phyloP scores from a whole-genome alignment of 92 coral and sea anemone genomes.

The Umimayanthus kanabou region DNA sequence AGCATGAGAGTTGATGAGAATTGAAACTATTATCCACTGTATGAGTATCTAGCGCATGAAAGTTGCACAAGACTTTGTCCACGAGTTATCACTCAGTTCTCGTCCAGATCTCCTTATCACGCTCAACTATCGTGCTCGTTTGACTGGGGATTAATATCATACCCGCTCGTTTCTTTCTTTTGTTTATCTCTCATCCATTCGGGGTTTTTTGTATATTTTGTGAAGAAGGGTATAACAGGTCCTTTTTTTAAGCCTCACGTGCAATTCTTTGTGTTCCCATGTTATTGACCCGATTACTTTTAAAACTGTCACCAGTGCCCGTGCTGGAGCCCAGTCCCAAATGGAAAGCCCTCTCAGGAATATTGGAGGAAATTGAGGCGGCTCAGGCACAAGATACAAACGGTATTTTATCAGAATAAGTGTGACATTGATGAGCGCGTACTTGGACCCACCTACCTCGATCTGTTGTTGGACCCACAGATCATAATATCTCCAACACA shows the following conservation, averaged over 20 bases:
- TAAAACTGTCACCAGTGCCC: constrained; percentile 39
- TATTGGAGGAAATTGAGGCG: constrained; percentile 86
- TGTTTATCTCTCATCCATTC: too few species aligned
- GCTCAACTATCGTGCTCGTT: too few species aligned
- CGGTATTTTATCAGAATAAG: constrained; percentile 39
- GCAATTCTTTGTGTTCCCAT: not conserved
- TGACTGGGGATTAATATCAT: too few species aligned
- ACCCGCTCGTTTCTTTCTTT: too few species aligned
- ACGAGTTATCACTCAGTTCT: too few species aligned
- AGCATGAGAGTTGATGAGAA: not conserved
- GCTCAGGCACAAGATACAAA: constrained; percentile 70
- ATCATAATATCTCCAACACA: not conserved
- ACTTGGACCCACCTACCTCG: not conserved
- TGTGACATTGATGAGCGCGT: not conserved
- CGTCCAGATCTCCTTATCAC: too few species aligned
- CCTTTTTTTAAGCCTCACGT: not conserved
- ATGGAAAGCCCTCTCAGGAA: constrained; percentile 84
- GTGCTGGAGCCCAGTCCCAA: constrained; percentile 96
- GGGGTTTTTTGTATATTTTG: too few species aligned
- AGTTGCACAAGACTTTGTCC: too few species aligned
- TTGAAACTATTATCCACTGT: too few species aligned
- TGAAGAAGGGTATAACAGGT: too few species aligned
- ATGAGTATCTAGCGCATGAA: too few species aligned
- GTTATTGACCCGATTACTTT: not conserved
- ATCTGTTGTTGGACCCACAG: not conserved